These are phyloP conservation scores for Euschistus heros DNA, from an alignment of 1,140 invertebrate genomes.

Conservation along the genomic window DNA sequence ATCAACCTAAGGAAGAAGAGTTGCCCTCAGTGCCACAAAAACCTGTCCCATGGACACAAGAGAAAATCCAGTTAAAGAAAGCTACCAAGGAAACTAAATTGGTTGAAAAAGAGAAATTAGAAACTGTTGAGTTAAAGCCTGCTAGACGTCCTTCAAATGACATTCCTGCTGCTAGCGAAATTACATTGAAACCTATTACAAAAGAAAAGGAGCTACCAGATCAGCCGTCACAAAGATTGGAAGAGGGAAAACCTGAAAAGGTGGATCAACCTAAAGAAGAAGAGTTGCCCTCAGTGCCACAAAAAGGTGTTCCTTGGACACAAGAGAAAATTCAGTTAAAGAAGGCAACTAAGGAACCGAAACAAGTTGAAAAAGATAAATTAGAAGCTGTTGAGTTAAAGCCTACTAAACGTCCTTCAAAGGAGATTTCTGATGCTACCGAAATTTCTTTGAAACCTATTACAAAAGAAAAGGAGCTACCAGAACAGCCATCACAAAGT, in stretches of 20 bases:
- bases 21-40: conserved; percentile 4
- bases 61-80: conserved; percentile 39
- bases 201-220: too few relatives aligned
- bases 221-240: too few relatives aligned
- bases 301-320: conserved; percentile 24
- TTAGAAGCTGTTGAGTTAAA: conserved; percentile 35
- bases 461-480: too few relatives aligned
- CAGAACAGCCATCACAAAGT: too few relatives aligned
- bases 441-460: conserved; percentile 30
- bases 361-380: conserved; percentile 27
- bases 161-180: conserved; percentile 29
- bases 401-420: conserved; percentile 31
- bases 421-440: conserved; percentile 30
- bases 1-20: too few relatives aligned
- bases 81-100: conserved; percentile 32
- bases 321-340: conserved; percentile 30
- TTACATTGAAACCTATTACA: conserved; percentile 30
- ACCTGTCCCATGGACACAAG: conserved; percentile 40
- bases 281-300: too few relatives aligned
- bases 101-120: conserved; percentile 24
- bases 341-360: conserved; percentile 28
- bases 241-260: too few relatives aligned
- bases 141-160: conserved; percentile 26
- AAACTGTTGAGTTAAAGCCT: conserved; percentile 36
- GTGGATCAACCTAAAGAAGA: background rate